phyloP scores from a whole-genome alignment of 2,797 vertebrate species.

The Austrolebias charrua region DNA sequence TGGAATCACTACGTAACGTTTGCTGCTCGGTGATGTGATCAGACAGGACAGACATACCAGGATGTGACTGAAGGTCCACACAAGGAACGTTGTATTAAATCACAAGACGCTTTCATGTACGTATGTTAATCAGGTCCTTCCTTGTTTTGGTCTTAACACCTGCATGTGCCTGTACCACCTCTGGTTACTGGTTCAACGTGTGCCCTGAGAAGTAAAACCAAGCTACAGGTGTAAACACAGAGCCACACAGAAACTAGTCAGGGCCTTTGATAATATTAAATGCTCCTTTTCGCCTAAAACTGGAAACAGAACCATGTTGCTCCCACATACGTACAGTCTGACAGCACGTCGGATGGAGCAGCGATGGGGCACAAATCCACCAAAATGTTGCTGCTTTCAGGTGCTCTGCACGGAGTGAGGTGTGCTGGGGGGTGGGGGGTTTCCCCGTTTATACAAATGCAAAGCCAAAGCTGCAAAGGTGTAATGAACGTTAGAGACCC shows the following conservation, averaged over 20 bases:
- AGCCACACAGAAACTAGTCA: slow-evolving; percentile 20
- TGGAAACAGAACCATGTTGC: slow-evolving; percentile 26
- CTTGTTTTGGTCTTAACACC: slow-evolving; percentile 53
- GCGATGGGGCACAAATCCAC: slow-evolving; percentile 17
- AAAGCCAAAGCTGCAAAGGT: not conserved
- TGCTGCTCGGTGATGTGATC: slow-evolving; percentile 20
- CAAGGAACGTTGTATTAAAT: slow-evolving; percentile 39
- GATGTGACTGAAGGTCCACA: slow-evolving; percentile 31
- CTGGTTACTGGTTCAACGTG: slow-evolving; percentile 31
- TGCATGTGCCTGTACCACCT: slow-evolving; percentile 69
- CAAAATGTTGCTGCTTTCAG: slow-evolving; percentile 18
- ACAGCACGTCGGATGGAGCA: slow-evolving; percentile 22
- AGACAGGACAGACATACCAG: slow-evolving; percentile 42
- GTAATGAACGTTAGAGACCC: not conserved
- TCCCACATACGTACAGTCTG: slow-evolving; percentile 28
- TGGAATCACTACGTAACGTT: slow-evolving; percentile 23
- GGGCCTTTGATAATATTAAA: slow-evolving; percentile 20
- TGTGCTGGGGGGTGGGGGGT: not conserved
- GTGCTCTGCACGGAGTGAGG: slow-evolving; percentile 7
- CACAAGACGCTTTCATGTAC: slow-evolving; percentile 47
- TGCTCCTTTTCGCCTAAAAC: slow-evolving; percentile 38
- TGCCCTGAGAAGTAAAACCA: slow-evolving; percentile 21
- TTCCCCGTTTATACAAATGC: too few relatives aligned
- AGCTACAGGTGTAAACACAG: not conserved
- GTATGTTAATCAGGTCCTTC: slow-evolving; percentile 61